These are phyloP conservation scores for Drosophila hamatofila DNA, from an alignment of 2,888 invertebrate genomes.

Conservation along the genomic window DNA sequence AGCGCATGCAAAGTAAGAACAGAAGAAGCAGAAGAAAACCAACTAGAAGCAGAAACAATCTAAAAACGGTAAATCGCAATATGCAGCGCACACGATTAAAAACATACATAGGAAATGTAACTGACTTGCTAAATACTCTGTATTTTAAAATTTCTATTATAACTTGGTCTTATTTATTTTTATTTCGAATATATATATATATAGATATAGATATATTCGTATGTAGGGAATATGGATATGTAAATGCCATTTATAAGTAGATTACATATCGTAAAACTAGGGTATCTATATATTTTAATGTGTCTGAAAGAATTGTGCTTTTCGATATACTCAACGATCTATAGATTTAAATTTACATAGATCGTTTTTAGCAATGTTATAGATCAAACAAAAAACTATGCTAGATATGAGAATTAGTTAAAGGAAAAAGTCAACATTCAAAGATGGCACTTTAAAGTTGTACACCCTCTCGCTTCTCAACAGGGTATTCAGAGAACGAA, in stretches of 20 bases:
- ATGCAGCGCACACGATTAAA: background rate
- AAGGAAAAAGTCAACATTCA: too few species aligned
- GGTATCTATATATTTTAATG: too few species aligned
- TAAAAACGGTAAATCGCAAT: slow-evolving; percentile 56
- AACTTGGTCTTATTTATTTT: too few species aligned
- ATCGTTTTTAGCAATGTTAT: too few species aligned
- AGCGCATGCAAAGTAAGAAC: slow-evolving; percentile 70
- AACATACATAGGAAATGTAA: background rate
- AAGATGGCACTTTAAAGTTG: background rate
- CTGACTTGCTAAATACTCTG: background rate
- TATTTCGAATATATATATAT: too few species aligned
- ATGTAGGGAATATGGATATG: too few species aligned
- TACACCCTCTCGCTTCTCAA: background rate
- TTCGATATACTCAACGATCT: background rate
- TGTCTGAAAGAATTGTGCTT: too few species aligned
- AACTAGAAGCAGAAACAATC: slow-evolving; percentile 38
- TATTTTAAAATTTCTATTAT: background rate
- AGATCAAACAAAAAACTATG: too few species aligned
- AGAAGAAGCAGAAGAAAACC: background rate
- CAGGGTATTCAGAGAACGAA: slow-evolving; percentile 4
- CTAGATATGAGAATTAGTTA: too few species aligned
- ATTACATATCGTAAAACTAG: too few species aligned
- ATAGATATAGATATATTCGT: too few species aligned
- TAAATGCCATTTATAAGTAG: too few species aligned
- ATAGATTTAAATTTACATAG: background rate